Evolutionary conservation across 2,888 invertebrate genomes (phyloP).

Genomic region (Drosophila paucipuncta): DNA sequence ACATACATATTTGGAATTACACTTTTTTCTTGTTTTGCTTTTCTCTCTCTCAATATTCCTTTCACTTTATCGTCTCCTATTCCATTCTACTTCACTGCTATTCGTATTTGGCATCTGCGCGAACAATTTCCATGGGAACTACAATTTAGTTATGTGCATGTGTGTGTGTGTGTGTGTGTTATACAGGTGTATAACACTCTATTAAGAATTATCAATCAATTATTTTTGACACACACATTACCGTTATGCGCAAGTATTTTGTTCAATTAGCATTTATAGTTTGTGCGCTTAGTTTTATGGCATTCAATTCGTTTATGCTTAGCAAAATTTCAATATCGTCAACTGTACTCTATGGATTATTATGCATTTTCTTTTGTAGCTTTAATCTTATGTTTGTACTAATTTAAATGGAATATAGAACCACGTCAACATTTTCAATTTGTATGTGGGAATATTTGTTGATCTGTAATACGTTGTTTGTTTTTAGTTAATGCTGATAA

Average conservation of each 20-base stretch:
- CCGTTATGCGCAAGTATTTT: slow-evolving; percentile 42
- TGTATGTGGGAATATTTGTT: slow-evolving; percentile 34
- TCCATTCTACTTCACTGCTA: slow-evolving; percentile 9
- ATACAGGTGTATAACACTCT: slow-evolving; percentile 34
- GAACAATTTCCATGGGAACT: slow-evolving; percentile 46
- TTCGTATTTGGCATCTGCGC: slow-evolving; percentile 50
- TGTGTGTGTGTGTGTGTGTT: not conserved
- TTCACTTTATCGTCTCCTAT: slow-evolving; percentile 18
- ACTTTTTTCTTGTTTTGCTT: slow-evolving; percentile 6
- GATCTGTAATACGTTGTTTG: slow-evolving; percentile 24
- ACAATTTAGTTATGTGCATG: slow-evolving; percentile 31
- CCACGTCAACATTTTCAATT: slow-evolving; percentile 39
- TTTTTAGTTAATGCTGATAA: slow-evolving; percentile 22
- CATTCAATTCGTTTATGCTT: slow-evolving; percentile 36
- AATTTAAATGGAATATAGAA: slow-evolving; percentile 73
- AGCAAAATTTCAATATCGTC: slow-evolving; percentile 29
- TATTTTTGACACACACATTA: slow-evolving; percentile 67
- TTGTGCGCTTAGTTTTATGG: slow-evolving; percentile 62
- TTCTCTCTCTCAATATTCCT: slow-evolving; percentile 10
- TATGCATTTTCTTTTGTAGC: slow-evolving; percentile 18
- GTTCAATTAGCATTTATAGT: slow-evolving; percentile 26
- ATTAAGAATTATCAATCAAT: slow-evolving; percentile 20
- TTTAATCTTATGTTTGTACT: slow-evolving; percentile 72
- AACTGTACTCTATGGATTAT: slow-evolving; percentile 23
- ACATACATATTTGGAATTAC: slow-evolving; percentile 17